Evolutionary conservation across 1,140 invertebrate genomes (phyloP).

Genomic region (Saccostrea cuccullata): DNA sequence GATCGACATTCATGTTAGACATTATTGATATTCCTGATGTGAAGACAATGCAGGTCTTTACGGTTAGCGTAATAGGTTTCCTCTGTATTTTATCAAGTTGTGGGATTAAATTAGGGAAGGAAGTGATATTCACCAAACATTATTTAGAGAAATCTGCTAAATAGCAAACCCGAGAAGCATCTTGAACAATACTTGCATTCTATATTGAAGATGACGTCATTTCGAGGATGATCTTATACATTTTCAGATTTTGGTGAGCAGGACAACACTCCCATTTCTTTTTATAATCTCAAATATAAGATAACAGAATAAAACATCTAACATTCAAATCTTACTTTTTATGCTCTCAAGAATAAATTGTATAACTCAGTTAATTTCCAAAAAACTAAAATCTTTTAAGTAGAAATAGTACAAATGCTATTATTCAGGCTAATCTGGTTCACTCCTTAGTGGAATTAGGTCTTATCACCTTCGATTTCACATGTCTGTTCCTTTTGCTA

Average conservation of each 20-base stretch:
- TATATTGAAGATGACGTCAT: neutral
- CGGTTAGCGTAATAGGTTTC: neutral
- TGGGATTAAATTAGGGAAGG: neutral
- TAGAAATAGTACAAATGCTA: neutral
- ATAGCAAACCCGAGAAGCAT: neutral
- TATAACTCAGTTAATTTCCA: neutral
- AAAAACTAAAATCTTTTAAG: neutral
- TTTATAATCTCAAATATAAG: no score
- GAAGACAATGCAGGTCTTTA: neutral
- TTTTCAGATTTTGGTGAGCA: neutral
- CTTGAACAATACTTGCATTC: neutral
- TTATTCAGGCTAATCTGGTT: neutral
- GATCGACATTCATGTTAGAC: neutral
- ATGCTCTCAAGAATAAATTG: neutral
- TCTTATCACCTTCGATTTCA: constrained; percentile 31
- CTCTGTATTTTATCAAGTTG: neutral
- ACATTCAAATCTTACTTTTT: neutral
- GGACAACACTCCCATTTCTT: no score
- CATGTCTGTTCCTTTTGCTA: neutral
- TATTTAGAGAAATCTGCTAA: neutral
- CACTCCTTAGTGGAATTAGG: neutral
- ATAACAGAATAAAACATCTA: neutral
- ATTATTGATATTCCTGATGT: neutral
- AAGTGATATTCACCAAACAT: neutral
- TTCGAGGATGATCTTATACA: neutral